Percentiles rank a stretch among this genome's conserved stretches.
Evolutionary conservation across 1,140 invertebrate species (phyloP).

Genomic region (Dendroctonus ponderosae): DNA sequence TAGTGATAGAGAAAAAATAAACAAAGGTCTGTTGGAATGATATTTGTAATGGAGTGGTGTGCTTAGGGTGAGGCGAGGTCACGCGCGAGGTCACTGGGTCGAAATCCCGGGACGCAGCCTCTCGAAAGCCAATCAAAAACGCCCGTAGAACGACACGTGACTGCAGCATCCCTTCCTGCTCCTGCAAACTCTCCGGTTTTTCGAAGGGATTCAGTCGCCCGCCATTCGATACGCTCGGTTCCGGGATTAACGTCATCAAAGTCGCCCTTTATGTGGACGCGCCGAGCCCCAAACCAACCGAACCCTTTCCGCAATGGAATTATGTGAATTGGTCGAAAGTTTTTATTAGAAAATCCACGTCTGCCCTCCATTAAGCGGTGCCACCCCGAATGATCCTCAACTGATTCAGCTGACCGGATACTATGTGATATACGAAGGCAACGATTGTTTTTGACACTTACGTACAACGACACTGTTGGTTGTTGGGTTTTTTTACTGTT

Average conservation of each 20-base stretch:
- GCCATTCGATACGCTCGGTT: constrained; percentile 26
- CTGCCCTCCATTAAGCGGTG: too few relatives aligned
- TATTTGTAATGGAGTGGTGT: constrained; percentile 18
- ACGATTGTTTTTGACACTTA: constrained; percentile 9
- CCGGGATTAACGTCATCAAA: constrained; percentile 7
- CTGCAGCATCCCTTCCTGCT: constrained; percentile 47
- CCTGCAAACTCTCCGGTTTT: constrained; percentile 31
- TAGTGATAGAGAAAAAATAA: not conserved
- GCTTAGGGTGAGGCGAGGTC: constrained; percentile 43
- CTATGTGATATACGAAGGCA: constrained; percentile 4
- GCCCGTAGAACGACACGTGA: constrained; percentile 43
- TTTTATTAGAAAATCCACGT: too few relatives aligned
- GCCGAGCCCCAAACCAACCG: not conserved
- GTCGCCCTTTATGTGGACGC: not conserved
- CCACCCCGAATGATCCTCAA: too few relatives aligned
- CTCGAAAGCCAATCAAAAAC: constrained; percentile 39
- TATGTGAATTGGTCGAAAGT: too few relatives aligned
- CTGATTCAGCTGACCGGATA: too few relatives aligned
- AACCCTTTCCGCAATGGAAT: too few relatives aligned
- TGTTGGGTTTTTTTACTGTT: constrained; percentile 2
- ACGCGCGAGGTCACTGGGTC: constrained; percentile 49
- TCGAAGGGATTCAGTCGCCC: constrained; percentile 20
- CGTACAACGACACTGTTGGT: constrained; percentile 16
- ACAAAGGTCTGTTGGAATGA: constrained; percentile 8
- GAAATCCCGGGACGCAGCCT: constrained; percentile 48